Conservation (phyloP, 2,797 vertebrate species). For the Sebastolobus alascanus region DNA sequence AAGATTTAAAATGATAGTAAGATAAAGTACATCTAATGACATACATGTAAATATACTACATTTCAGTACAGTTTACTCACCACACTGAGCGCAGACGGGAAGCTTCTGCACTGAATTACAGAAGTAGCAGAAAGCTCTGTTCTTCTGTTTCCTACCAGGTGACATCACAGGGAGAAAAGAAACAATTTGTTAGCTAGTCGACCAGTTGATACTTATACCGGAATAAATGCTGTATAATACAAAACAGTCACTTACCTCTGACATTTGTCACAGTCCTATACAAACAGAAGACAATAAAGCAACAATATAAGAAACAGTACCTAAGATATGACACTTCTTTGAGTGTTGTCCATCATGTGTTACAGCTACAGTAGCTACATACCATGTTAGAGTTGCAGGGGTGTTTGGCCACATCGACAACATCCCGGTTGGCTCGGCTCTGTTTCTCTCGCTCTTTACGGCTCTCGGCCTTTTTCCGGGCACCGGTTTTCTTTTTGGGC, state of each 20-base stretch:
- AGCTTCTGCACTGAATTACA: conserved; percentile 95
- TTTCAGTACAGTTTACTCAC: conserved; percentile 83
- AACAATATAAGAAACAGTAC: neutral
- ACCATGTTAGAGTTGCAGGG: conserved; percentile 96
- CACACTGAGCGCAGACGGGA: conserved; percentile 96
- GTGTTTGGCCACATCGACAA: conserved; percentile 95
- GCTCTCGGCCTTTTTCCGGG: conserved; percentile 96
- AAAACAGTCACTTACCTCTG: conserved; percentile 88
- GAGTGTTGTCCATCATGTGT: neutral
- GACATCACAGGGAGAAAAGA: conserved; percentile 24
- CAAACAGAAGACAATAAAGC: conserved; percentile 44
- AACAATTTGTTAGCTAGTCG: neutral
- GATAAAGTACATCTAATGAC: neutral
- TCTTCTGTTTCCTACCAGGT: conserved; percentile 93
- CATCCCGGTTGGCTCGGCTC: conserved; percentile 89
- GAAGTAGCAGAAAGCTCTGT: conserved; percentile 98
- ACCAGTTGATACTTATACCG: neutral
- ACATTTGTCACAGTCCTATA: conserved; percentile 98
- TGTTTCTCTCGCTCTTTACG: conserved; percentile 96
- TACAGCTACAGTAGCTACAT: neutral
- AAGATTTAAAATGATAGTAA: neutral
- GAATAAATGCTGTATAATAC: neutral
- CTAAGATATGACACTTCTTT: neutral
- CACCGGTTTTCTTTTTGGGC: conserved; percentile 99
- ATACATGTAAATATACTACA: neutral